These are phyloP conservation scores for Deilephila porcellus DNA, from an alignment of 2,888 invertebrate species.

Conservation along the genomic window DNA sequence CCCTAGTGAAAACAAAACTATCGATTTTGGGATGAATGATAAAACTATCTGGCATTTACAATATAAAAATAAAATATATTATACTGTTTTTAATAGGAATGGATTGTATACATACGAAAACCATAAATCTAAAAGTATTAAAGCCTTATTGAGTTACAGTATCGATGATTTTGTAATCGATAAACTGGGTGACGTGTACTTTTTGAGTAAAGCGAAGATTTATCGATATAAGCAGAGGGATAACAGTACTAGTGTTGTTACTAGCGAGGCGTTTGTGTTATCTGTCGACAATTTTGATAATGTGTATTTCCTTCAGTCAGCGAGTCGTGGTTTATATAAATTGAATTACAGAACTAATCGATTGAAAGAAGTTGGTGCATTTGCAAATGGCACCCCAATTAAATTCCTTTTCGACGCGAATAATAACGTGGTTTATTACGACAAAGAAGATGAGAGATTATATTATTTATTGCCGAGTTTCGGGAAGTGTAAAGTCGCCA, in stretches of 20 bases:
- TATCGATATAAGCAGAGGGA: slow-evolving; percentile 60
- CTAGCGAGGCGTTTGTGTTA: slow-evolving; percentile 60
- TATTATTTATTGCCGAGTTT: slow-evolving; percentile 65
- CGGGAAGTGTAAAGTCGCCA: slow-evolving; percentile 57
- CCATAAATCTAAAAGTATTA: slow-evolving; percentile 51
- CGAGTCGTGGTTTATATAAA: slow-evolving; percentile 61
- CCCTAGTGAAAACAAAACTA: slow-evolving; percentile 50
- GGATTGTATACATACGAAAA: slow-evolving; percentile 58
- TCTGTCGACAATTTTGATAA: slow-evolving; percentile 60
- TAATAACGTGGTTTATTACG: slow-evolving; percentile 67
- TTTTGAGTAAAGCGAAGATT: slow-evolving; percentile 58
- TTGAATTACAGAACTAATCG: slow-evolving; percentile 54
- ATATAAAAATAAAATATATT: slow-evolving; percentile 61
- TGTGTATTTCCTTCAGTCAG: slow-evolving; percentile 63
- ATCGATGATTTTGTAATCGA: slow-evolving; percentile 72
- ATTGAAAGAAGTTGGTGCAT: slow-evolving; percentile 60
- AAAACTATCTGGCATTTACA: slow-evolving; percentile 71
- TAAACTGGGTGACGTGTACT: slow-evolving; percentile 63
- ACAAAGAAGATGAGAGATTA: slow-evolving; percentile 55
- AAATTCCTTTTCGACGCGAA: slow-evolving; percentile 64
- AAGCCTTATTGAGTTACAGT: slow-evolving; percentile 53
- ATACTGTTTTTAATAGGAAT: slow-evolving; percentile 55
- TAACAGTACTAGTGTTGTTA: slow-evolving; percentile 53
- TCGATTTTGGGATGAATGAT: slow-evolving; percentile 52
- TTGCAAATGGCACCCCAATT: slow-evolving; percentile 56